phyloP scores from a whole-genome alignment of 2,113 vertebrate species.

The Panurus biarmicus region DNA sequence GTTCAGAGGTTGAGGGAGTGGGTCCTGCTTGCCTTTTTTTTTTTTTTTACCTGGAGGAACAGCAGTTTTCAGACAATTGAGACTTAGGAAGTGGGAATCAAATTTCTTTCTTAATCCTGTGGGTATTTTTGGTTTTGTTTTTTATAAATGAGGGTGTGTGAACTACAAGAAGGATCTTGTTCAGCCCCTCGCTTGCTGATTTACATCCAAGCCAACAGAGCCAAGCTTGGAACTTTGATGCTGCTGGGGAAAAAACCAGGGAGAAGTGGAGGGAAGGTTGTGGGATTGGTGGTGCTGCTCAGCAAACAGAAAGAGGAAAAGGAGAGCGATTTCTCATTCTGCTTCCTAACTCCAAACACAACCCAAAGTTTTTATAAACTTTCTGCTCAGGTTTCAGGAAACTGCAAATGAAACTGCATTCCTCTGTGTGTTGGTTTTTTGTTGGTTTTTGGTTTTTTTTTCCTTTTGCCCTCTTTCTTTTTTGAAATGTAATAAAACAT shows the following conservation, averaged over 20 bases:
- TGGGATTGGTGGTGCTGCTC: constrained; percentile 28
- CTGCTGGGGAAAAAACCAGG: background rate
- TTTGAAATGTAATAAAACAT: constrained; percentile 47
- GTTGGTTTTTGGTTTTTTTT: background rate
- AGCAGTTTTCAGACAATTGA: constrained; percentile 1
- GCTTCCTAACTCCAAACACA: constrained; percentile 53
- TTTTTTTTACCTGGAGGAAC: background rate
- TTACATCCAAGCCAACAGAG: background rate
- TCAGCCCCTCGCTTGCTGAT: background rate
- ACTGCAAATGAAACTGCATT: constrained; percentile 59
- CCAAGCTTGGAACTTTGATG: background rate
- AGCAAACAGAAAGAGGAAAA: constrained; percentile 57
- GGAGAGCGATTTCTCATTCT: constrained; percentile 16
- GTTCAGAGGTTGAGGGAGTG: fast-evolving
- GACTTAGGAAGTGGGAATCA: background rate
- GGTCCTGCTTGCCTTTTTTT: background rate
- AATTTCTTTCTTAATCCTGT: constrained; percentile 28
- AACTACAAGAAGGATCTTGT: constrained; percentile 53
- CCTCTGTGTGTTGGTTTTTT: background rate
- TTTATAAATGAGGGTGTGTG: background rate
- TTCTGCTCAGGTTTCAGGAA: constrained; percentile 64
- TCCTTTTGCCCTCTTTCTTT: background rate
- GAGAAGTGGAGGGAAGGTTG: background rate
- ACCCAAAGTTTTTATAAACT: constrained; percentile 55
- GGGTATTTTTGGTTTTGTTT: too few species aligned